These are phyloP conservation scores for Ophiodon elongatus DNA, from an alignment of 2,113 vertebrate species.

Conservation along the genomic window DNA sequence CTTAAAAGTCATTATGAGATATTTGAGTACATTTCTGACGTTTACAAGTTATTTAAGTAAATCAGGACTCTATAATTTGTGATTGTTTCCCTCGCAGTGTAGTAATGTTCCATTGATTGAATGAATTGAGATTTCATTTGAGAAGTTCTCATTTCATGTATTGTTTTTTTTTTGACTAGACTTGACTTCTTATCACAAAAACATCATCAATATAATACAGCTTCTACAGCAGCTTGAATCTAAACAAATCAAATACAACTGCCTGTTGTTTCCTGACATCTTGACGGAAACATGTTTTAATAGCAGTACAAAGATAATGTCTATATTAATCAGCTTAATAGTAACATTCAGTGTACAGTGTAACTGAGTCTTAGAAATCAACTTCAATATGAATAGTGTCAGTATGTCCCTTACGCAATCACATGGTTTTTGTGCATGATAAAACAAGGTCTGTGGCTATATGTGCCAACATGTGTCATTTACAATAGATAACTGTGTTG, in stretches of 20 bases:
- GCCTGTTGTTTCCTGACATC: not conserved
- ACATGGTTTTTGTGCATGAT: not conserved
- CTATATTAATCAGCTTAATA: not conserved
- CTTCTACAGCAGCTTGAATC: not conserved
- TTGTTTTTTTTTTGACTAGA: not conserved
- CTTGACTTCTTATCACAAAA: not conserved
- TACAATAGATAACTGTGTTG: not conserved
- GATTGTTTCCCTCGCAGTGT: too few relatives aligned
- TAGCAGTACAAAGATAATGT: not conserved
- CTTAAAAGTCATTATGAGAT: too few relatives aligned
- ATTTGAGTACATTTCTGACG: too few relatives aligned
- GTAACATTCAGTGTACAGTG: not conserved
- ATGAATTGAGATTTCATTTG: not conserved
- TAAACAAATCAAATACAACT: not conserved
- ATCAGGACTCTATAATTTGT: too few relatives aligned
- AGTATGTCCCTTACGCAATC: not conserved
- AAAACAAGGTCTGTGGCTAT: not conserved
- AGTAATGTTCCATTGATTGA: too few relatives aligned
- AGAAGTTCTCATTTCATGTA: fast-evolving
- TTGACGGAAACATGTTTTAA: not conserved
- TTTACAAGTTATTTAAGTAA: too few relatives aligned
- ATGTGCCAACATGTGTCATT: not conserved
- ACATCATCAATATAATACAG: not conserved
- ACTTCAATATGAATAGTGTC: not conserved
- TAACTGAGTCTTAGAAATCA: too few relatives aligned